Base-by-base conservation (phyloP, 2,888 invertebrate genomes). In the Tuta absoluta region DNA sequence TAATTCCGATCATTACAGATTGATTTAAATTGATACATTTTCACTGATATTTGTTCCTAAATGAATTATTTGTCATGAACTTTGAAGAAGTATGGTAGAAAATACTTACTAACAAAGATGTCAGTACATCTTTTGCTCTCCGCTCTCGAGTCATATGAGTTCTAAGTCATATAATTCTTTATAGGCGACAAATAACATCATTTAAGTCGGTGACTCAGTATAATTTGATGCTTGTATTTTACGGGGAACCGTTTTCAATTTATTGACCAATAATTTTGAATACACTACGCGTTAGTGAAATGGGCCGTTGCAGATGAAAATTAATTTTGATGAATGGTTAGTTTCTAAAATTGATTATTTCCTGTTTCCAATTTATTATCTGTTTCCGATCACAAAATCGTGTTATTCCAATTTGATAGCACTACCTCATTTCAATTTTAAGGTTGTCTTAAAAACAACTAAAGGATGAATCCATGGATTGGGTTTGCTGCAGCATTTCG, bases 141-240 rank as follows among this genome's bases (percentile, higher is more conserved):
- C 66, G 69, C 71, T 70, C 73, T 71, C 69, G 65, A 67, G 72
- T 68, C 70, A 69, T 68, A 72, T 58, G 68, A 67, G 64, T 67
- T 66, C 66, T 73, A 69, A 60, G 65, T 71, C 72, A 66, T 72
- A 74, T 74, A 75, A 72, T 67, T 57, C 68, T 75, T 78, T 78
- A 78, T 74, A 63, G 74, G 68, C 71, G 66, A 71, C 72, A 70
- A 77, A 77, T 75, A 76, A 72, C 68, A 68, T 69, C 64, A 63
- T 69, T 69, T 67, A 66, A 65, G 56, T 41, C 53, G 67, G 68
- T 66, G 70, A 69, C 66, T 68, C 66, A 65, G 68, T 72, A 72
- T 75, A 71, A 74, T 73, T 74, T 75, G 67, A 71, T 70, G 68
- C 60, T 68, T 63, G 64, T 68, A 65, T 70, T 72, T 72, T 72